A percentile compares a stretch with the other conserved stretches of the same genome.
These are phyloP conservation scores for Pseudococcus jackbeardsleyi DNA, from an alignment of 2,888 invertebrate genomes.

Conservation along the genomic window DNA sequence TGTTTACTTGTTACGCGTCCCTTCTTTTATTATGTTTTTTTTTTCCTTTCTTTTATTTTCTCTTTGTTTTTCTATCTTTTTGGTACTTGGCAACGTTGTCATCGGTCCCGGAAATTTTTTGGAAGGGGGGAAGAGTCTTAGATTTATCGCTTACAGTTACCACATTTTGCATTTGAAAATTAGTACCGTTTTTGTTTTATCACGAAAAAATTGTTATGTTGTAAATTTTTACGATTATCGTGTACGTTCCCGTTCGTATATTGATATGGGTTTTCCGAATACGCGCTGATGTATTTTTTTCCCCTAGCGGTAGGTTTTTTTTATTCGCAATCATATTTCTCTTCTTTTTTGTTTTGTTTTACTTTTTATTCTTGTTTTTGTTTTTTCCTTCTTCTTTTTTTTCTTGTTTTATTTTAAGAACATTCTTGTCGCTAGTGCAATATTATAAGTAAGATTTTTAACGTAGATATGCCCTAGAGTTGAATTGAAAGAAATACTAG, in stretches of 20 bases:
- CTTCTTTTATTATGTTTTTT: neutral
- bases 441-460: conserved; percentile 18
- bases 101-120: conserved; percentile 33
- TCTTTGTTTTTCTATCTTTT: conserved; percentile 15
- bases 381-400: neutral
- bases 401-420: neutral
- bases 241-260: conserved; percentile 53
- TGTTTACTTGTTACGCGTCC: conserved; percentile 52
- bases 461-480: conserved; percentile 10
- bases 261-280: conserved; percentile 60
- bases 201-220: conserved; percentile 33
- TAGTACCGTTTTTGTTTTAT: conserved; percentile 49
- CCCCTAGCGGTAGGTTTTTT: neutral
- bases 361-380: neutral
- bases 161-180: conserved; percentile 59
- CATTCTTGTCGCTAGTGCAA: conserved; percentile 22
- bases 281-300: neutral
- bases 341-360: neutral
- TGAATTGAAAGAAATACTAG: neutral
- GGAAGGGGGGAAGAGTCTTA: conserved; percentile 26
- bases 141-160: conserved; percentile 61
- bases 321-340: conserved; percentile 33
- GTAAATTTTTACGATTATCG: conserved; percentile 45
- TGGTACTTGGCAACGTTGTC: conserved; percentile 56
- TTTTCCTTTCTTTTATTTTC: neutral